A percentile compares a stretch with the other conserved stretches of the same genome.
phyloP scores from a whole-genome alignment of 2,113 vertebrate genomes.

The Microcebus ravelobensis region DNA sequence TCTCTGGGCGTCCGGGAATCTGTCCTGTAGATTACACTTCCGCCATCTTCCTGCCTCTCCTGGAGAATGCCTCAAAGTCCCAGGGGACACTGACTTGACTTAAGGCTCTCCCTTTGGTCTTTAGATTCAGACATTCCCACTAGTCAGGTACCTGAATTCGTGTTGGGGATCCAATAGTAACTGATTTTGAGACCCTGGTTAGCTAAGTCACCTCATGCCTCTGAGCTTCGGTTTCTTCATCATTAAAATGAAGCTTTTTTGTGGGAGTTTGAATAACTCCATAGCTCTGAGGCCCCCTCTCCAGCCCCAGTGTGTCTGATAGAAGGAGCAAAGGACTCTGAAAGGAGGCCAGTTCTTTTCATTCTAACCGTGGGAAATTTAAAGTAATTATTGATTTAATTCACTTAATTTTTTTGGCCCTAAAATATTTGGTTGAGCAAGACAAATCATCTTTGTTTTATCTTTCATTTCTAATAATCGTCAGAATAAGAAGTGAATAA shows the following conservation, averaged over 20 bases:
- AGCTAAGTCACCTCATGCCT: not conserved
- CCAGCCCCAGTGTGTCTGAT: not conserved
- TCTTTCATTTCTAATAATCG: slow-evolving; percentile 34
- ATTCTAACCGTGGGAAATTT: slow-evolving; percentile 32
- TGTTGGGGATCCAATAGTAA: not conserved
- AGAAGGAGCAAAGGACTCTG: not conserved
- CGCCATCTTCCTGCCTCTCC: slow-evolving; percentile 33
- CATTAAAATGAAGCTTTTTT: not conserved
- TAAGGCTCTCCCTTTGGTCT: not conserved
- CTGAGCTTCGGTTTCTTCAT: not conserved
- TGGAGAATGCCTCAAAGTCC: not conserved
- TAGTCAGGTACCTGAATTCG: not conserved
- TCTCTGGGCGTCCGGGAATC: slow-evolving; percentile 68
- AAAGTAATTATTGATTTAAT: not conserved
- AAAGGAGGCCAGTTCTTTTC: not conserved
- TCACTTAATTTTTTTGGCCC: not conserved
- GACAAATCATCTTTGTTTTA: not conserved
- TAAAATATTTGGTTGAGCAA: not conserved
- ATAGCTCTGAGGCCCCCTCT: not conserved
- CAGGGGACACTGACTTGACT: too few relatives aligned
- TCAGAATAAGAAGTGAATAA: not conserved
- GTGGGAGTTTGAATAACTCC: not conserved
- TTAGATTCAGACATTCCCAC: not conserved
- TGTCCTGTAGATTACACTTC: slow-evolving; percentile 86
- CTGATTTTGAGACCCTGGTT: not conserved